phyloP scores from a whole-genome alignment of 2,113 vertebrate genomes.

The Eretmochelys imbricata region DNA sequence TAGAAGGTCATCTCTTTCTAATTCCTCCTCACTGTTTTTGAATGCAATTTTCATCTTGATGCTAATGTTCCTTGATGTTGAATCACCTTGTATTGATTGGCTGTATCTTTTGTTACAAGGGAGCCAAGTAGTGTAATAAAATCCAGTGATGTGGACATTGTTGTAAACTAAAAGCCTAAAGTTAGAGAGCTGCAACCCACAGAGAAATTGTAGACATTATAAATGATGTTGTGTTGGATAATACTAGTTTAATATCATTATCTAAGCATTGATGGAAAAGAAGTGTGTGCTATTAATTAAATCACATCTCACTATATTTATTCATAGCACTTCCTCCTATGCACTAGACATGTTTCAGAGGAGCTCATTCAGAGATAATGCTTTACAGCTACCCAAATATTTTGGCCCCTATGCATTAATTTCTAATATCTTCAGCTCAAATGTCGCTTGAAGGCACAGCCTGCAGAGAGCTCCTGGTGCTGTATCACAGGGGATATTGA shows the following conservation, averaged over 20 bases:
- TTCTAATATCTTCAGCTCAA: neutral
- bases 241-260: conserved; percentile 52
- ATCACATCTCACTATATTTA: conserved; percentile 23
- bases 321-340: neutral
- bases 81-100: conserved; percentile 6
- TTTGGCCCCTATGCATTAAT: neutral
- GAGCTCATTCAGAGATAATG: conserved; percentile 8
- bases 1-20: conserved; percentile 54
- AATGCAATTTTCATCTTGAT: conserved; percentile 57
- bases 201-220: conserved; percentile 55
- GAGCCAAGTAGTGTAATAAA: conserved; percentile 60
- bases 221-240: conserved; percentile 55
- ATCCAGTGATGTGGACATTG: conserved; percentile 56
- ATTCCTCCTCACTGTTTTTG: conserved; percentile 18
- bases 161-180: conserved; percentile 1
- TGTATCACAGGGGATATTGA: neutral
- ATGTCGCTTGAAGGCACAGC: neutral
- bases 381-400: conserved; percentile 32
- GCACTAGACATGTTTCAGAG: neutral
- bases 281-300: conserved; percentile 24
- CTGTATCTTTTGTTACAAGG: conserved; percentile 41
- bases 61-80: neutral
- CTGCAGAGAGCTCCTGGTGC: neutral
- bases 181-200: conserved; percentile 28
- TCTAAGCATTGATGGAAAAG: conserved; percentile 29